These are phyloP conservation scores for Oryzias dopingdopingensis DNA, from an alignment of 2,797 vertebrate genomes.

Conservation along the genomic window DNA sequence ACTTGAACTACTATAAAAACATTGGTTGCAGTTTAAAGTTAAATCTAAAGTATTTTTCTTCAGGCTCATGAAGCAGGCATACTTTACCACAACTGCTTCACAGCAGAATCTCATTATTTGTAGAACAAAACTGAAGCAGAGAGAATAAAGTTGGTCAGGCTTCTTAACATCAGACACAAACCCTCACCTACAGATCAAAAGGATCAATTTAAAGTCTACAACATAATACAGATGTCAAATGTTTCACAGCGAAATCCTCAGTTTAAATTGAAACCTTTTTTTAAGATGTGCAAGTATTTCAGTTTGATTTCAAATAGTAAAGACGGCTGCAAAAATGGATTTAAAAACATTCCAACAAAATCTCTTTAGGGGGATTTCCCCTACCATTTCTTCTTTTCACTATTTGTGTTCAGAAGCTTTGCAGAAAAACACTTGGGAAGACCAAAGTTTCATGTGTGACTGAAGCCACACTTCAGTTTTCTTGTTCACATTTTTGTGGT, in stretches of 20 bases:
- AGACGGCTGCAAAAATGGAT: too few relatives aligned
- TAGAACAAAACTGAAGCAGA: slow-evolving; percentile 3
- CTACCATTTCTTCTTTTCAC: neutral
- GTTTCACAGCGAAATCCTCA: too few relatives aligned
- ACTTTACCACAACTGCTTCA: slow-evolving; percentile 53
- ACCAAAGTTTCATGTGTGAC: slow-evolving; percentile 8
- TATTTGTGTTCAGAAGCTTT: too few relatives aligned
- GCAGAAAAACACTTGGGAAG: too few relatives aligned
- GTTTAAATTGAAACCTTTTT: too few relatives aligned
- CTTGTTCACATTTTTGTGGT: slow-evolving; percentile 31
- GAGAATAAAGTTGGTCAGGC: neutral
- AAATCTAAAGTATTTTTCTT: slow-evolving; percentile 31
- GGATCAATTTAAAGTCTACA: too few relatives aligned
- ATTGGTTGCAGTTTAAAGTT: slow-evolving; percentile 43
- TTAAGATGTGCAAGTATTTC: too few relatives aligned
- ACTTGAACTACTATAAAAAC: slow-evolving; percentile 38
- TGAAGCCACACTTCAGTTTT: slow-evolving; percentile 45
- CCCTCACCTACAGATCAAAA: too few relatives aligned
- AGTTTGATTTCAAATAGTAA: too few relatives aligned
- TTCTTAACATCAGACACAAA: too few relatives aligned
- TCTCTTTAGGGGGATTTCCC: slow-evolving; percentile 9
- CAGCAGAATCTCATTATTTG: slow-evolving; percentile 6
- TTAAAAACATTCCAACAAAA: too few relatives aligned
- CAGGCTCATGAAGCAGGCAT: slow-evolving; percentile 48
- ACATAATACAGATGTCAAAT: too few relatives aligned